Base-by-base conservation (phyloP, 2,888 invertebrate species). In the Adelognathus sp. region DNA sequence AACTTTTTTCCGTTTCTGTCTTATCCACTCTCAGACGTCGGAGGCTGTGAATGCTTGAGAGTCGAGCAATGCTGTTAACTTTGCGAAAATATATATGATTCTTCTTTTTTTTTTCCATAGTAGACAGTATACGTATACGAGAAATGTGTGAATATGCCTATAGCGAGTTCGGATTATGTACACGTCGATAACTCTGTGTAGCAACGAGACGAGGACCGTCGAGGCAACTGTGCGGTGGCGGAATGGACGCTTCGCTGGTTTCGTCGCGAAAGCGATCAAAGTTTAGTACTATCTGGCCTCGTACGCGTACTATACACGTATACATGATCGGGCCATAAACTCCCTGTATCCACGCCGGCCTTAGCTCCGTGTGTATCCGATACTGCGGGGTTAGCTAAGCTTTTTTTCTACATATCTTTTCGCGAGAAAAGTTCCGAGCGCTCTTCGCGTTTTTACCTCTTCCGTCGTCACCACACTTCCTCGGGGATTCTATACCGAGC, bases 251-350 rank as follows among this genome's bases (percentile, higher is more conserved):
- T 46, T 33, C 44, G 69, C 24, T 61, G 56, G 31, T 76, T 64
- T 64, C 50, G 76, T 76, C 41, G 63, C 56, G 56, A 63, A 64
- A 56, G 18, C 76, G 64, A 71, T 76, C 70, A 76, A 76, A 70
- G 58, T 76, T 76, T 76, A 76, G 76, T 71, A 41, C 71, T 58
- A 50, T 71, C 58, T 52, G 71, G 46, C 71, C 33, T 71, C 58
- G 18, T 56, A 61, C 54, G 27, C 61, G 44, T 21, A 21, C 24
- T 1, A 50, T 44, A 52, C 39, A 52, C 39, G 4, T 66, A 50
- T 61, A 27, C 56, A 27, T 16, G 46, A 56, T 50, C 63, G 16
- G 24, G 14, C 58, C 56, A 56, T 70, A 71, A 76, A 71, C 39
- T 54, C 60, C 16, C 60, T 24, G 14, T 60, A 66, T 71, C 66